Conservation (phyloP, 2,797 vertebrate species). For the Enteromius anoplus region DNA sequence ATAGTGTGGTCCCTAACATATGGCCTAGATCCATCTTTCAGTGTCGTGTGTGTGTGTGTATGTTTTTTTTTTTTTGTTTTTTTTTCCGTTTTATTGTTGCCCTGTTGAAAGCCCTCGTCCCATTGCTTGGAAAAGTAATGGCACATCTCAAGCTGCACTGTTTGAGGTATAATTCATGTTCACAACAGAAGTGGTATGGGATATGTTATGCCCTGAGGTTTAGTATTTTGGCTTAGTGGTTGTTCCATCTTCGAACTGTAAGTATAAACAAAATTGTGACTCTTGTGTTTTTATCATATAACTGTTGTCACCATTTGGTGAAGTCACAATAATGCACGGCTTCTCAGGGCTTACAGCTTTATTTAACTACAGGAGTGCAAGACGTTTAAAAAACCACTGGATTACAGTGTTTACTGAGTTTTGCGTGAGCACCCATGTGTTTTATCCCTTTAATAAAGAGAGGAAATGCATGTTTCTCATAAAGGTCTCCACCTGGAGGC, state of each 20-base stretch:
- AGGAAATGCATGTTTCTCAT: conserved; percentile 48
- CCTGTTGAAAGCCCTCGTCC: not conserved
- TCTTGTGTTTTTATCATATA: not conserved
- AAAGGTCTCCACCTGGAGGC: conserved; percentile 29
- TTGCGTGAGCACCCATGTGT: conserved; percentile 48
- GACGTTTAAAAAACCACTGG: not conserved
- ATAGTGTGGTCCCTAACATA: not conserved
- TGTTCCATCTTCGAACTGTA: not conserved
- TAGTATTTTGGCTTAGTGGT: not conserved
- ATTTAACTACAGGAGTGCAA: not conserved
- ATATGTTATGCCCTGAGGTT: not conserved
- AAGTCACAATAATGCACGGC: not conserved
- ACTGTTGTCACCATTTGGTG: not conserved
- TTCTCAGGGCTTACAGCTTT: conserved; percentile 62
- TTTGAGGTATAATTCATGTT: conserved; percentile 2
- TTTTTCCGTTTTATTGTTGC: conserved; percentile 33
- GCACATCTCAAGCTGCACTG: not conserved
- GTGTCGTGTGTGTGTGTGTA: not conserved
- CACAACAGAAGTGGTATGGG: not conserved
- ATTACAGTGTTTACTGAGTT: conserved; percentile 8
- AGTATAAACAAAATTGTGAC: not conserved
- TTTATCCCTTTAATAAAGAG: conserved; percentile 47
- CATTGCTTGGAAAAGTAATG: not conserved
- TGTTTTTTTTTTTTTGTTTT: not conserved
- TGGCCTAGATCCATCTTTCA: not conserved